A percentile compares a stretch with the other conserved stretches of the same genome.
These are phyloP conservation scores for Puffinus mauretanicus DNA, from an alignment of 2,113 vertebrate genomes.

Conservation along the genomic window DNA sequence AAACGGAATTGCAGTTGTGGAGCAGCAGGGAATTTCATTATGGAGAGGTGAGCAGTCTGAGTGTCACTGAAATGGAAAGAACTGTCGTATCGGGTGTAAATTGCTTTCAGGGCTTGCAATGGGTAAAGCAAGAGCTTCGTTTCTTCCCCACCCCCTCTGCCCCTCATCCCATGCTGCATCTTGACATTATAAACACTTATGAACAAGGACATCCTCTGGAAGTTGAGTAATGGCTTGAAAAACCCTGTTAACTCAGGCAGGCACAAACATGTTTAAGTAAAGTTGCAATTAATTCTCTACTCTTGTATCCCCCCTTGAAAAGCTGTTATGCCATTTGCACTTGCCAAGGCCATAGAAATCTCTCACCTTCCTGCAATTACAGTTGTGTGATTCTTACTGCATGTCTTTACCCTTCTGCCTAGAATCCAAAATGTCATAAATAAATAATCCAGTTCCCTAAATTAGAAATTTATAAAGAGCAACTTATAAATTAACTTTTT, in stretches of 20 bases:
- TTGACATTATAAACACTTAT: not conserved
- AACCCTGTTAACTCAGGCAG: constrained; percentile 1
- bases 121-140: not conserved
- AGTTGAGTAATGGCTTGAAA: not conserved
- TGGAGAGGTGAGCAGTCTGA: not conserved
- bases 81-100: not conserved
- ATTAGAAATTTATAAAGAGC: not conserved
- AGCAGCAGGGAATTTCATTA: not conserved
- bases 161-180: not conserved
- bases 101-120: not conserved
- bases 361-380: not conserved
- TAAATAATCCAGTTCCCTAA: not conserved
- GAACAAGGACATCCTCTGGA: not conserved
- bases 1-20: not conserved
- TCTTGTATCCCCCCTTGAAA: not conserved
- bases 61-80: not conserved
- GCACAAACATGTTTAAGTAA: not conserved
- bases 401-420: not conserved
- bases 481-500: not conserved
- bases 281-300: not conserved
- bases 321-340: not conserved
- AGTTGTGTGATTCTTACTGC: not conserved
- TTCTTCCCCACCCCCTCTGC: not conserved
- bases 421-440: not conserved
- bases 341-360: not conserved